Base-by-base conservation (phyloP, 2,888 invertebrate species). In the Melikaiella ostensackeni region DNA sequence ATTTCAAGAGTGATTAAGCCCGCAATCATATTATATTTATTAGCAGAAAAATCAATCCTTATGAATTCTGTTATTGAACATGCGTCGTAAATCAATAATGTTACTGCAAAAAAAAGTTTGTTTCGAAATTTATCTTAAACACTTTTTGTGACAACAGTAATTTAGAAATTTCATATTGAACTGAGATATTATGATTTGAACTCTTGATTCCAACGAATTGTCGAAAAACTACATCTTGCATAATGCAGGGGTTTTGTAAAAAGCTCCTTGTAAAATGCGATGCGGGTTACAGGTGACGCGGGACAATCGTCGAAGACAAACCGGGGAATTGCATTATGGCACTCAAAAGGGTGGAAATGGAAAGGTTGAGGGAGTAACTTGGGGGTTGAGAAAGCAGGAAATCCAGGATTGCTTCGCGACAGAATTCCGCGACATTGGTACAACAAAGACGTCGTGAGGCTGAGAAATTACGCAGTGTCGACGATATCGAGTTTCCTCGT, bases 271-370 rank as follows among this genome's bases (percentile, higher is more conserved):
- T 79, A 76, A 74, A 79, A 78, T 38, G 50, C n/a, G 57, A 27
- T 66, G 74, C 75, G 50, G 70, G 30, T 70, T 30, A 70, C 70
- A 70, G 70, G 50, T 70, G 75, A 75, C 77, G 62, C 66, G 73
- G 78, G 75, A 82, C 77, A 79, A 79, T 75, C 75, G 61, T 61
- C 62, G 19, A 75, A 74, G 78, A 80, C 79, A 79, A 79, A 75
- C 70, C 35, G 77, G 82, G 79, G 83, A 84, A 84, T 82, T 82
- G 81, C 80, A 82, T 82, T 82, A 77, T 81, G 62, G 76, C 64
- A 73, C 62, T 74, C 38, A 77, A 75, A 50, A 70, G 50, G 27
- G 21, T 59, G 16, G 27, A 55, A 55, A 27, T 46, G 66, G 66
- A 70, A 70, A 50, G 70, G 27, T 13, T n/a, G 70, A 50, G 30